phyloP scores from a whole-genome alignment of 2,888 invertebrate species.

The Neria commutata region DNA sequence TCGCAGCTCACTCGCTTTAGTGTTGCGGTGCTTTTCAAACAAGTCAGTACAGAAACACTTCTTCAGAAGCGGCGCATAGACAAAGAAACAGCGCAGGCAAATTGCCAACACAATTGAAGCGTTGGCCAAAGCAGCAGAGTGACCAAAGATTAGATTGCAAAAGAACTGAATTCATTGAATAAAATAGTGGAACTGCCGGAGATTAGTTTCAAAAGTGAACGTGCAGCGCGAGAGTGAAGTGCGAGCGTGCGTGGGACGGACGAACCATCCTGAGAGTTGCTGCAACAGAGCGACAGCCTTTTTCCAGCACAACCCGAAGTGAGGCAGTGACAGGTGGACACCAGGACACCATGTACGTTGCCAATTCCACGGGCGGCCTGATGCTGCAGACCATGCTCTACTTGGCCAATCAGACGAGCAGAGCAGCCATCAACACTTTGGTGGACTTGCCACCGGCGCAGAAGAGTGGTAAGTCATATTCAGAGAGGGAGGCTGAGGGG shows the following conservation, averaged over 20 bases:
- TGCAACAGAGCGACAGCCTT: no score
- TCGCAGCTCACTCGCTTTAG: constrained; percentile 42
- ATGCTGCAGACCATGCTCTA: constrained; percentile 62
- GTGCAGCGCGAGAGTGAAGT: not conserved
- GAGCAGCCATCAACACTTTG: constrained; percentile 54
- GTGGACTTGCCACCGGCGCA: constrained; percentile 56
- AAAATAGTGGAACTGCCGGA: no score
- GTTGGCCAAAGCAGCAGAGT: not conserved
- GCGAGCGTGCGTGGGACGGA: no score
- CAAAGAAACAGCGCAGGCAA: not conserved
- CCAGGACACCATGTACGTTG: constrained; percentile 52
- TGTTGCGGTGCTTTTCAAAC: constrained; percentile 39
- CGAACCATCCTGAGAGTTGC: no score
- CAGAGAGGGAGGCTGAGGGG: no score
- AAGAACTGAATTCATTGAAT: no score
- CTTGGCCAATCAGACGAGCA: constrained; percentile 59
- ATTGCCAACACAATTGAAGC: not conserved
- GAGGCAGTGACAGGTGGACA: no score
- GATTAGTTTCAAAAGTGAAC: no score
- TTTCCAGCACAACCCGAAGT: no score
- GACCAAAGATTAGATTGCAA: not conserved
- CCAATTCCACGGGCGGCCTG: constrained; percentile 59
- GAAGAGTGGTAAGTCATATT: constrained; percentile 60
- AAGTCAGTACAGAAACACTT: constrained; percentile 24
- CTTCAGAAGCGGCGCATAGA: no score